Base-by-base conservation (phyloP, 2,113 vertebrate species). In the Brachyhypopomus occidentalis region DNA sequence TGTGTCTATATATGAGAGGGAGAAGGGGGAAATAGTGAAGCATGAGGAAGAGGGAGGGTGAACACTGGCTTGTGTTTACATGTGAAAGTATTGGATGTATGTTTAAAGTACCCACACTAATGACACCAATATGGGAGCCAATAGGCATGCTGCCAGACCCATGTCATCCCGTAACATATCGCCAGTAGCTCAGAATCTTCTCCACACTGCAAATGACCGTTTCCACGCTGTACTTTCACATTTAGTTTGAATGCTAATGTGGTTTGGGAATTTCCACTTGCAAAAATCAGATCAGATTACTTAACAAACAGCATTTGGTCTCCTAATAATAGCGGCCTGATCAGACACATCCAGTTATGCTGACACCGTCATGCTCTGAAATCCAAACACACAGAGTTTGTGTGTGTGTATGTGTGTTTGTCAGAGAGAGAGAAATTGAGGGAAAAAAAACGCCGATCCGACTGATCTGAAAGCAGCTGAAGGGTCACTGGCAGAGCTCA, bases 291-390 rank as follows among this genome's bases (percentile, higher is more conserved):
- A 75, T 69, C 72, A 16, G 19, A 60, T 59, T 69, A 70, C 82
- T 20, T 25, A 67, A 84, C 56, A 77, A 83, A 81, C 70, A 78
- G 45, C 71, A 59, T 38, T 48, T 2, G 55, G 67, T 60, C 56
- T 58, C 67, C 67, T 23, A 45, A 48, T 60, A 72, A 36, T 60
- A 75, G 64, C 76, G 2, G 27, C 69, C 63, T 75, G 58, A 74
- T 71, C 71, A 70, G 55, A 81, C 59, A 81, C 27, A 73, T 64
- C 66, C 41, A 72, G 72, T 76, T 80, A 36, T 76, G 69, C 36
- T 78, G 45, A 59, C 48, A 73, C 36, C 6, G 36, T 73, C n/a
- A n/a, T 76, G 19, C n/a, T 8, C 19, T 63, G 19, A 58, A 55
- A 66, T 84, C 1, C 41, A 38, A 72, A 77, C 14, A 56, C 8